Evolutionary conservation across 2,888 invertebrate species (phyloP).

Genomic region (Eristalis intricaria): DNA sequence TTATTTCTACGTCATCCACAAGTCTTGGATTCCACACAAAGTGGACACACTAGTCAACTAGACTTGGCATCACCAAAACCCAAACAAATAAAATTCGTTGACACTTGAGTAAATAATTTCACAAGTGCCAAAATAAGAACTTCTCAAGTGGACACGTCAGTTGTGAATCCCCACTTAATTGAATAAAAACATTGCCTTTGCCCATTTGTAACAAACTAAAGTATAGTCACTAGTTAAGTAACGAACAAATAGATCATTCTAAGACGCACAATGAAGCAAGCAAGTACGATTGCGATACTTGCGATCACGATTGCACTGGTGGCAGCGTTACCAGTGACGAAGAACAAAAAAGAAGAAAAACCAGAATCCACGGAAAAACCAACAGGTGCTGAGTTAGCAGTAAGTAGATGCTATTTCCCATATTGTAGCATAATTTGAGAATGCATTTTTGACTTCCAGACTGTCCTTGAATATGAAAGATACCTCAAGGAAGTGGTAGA

Average conservation of each 20-base stretch:
- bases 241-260: conserved; percentile 29
- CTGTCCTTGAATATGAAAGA: conserved; percentile 86
- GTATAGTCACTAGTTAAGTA: conserved; percentile 22
- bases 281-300: conserved; percentile 51
- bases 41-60: neutral
- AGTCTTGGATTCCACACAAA: neutral
- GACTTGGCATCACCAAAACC: conserved; percentile 31
- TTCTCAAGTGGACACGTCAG: conserved; percentile 61
- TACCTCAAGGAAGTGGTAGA: conserved; percentile 95
- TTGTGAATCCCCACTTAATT: conserved; percentile 45
- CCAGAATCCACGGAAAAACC: conserved; percentile 78
- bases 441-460: conserved; percentile 38
- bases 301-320: conserved; percentile 61
- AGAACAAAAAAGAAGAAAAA: conserved; percentile 81
- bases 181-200: conserved; percentile 23
- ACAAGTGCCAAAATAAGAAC: conserved; percentile 54
- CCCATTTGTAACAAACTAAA: conserved; percentile 28
- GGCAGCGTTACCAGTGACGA: conserved; percentile 83
- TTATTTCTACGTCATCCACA: neutral
- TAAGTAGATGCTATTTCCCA: conserved; percentile 13
- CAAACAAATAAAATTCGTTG: conserved; percentile 8
- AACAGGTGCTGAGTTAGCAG: conserved; percentile 76
- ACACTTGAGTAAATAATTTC: conserved; percentile 32
- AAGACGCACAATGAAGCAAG: conserved; percentile 39
- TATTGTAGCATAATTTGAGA: neutral